A percentile compares a stretch with the other conserved stretches of the same genome.
phyloP scores from a whole-genome alignment of 2,113 vertebrate genomes.

The Eolophus roseicapilla region DNA sequence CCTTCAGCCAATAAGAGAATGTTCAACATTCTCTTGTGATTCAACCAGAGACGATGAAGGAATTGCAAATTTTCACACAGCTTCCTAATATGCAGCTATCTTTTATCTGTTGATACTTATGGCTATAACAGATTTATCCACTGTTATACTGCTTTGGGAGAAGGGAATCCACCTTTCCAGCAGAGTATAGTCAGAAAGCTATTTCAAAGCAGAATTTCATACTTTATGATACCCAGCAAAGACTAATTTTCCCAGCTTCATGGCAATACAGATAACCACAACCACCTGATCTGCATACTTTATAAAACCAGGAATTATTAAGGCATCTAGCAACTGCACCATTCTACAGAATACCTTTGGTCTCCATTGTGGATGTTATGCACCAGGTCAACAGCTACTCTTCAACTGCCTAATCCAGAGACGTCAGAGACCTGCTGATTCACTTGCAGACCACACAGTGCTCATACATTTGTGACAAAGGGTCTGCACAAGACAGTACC shows the following conservation, averaged over 20 bases:
- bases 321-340: neutral
- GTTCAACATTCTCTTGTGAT: neutral
- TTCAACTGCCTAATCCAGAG: neutral
- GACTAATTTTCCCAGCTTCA: neutral
- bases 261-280: neutral
- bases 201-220: neutral
- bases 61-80: neutral
- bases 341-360: neutral
- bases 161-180: neutral
- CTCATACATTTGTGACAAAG: neutral
- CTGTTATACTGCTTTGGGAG: neutral
- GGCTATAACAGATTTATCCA: neutral
- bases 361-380: neutral
- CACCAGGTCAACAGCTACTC: neutral
- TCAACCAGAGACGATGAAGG: neutral
- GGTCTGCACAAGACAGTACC: neutral
- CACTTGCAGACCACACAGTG: neutral
- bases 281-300: neutral
- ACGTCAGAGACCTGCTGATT: neutral
- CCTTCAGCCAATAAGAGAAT: neutral
- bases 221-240: neutral
- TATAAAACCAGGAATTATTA: neutral
- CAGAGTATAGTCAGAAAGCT: neutral
- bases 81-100: neutral
- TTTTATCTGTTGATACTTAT: neutral